Conservation (phyloP, 2,888 invertebrate genomes). For the Adelognathus sp. region DNA sequence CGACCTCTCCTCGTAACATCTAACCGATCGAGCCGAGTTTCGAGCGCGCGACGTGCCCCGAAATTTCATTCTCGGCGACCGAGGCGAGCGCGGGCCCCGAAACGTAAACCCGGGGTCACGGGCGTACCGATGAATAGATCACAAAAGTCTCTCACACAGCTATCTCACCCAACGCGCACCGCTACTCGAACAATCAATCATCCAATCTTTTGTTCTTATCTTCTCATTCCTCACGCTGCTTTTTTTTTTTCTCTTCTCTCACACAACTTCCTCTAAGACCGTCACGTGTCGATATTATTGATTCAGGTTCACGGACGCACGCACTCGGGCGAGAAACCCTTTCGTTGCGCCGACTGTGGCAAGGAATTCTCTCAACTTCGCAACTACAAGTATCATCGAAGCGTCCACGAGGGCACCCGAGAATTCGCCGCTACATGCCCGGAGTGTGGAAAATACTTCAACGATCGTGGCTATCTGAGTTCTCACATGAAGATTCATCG, state of each 20-base stretch:
- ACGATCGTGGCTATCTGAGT: conserved; percentile 91
- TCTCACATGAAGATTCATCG: conserved; percentile 94
- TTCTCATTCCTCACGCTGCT: not conserved
- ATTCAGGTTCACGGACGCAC: conserved; percentile 79
- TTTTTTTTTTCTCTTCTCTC: not conserved
- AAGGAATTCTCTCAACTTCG: conserved; percentile 92
- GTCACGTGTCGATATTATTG: too few species aligned
- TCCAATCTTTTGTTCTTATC: not conserved
- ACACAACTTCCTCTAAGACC: too few species aligned
- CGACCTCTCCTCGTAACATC: too few species aligned
- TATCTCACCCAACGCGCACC: too few species aligned
- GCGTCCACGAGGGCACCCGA: conserved; percentile 91
- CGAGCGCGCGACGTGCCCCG: conserved; percentile 40
- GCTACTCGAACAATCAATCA: not conserved
- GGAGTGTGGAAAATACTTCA: conserved; percentile 92
- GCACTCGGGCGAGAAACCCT: conserved; percentile 83
- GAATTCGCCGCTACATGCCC: conserved; percentile 90
- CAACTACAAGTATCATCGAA: conserved; percentile 91
- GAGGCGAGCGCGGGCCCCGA: not conserved
- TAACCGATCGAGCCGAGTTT: too few species aligned
- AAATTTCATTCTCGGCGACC: too few species aligned
- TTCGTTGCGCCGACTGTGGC: conserved; percentile 89
- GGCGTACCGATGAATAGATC: not conserved
- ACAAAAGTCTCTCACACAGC: not conserved
- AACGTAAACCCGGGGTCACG: conserved; percentile 8